phyloP scores from a whole-genome alignment of 1,140 invertebrate species.

The Telenomus remus region DNA sequence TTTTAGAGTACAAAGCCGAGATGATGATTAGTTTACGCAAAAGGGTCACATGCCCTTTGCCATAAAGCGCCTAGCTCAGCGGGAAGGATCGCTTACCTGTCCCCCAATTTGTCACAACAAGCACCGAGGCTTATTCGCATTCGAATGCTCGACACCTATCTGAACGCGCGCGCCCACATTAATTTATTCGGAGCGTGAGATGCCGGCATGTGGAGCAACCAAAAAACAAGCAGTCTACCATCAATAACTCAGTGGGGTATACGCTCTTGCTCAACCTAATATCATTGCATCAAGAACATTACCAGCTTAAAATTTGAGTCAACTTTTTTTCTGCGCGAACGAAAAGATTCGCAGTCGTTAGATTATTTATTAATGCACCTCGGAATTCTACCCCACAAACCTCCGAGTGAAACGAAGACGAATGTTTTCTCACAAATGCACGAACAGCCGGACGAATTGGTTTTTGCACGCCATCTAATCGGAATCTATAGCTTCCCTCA shows the following conservation, averaged over 20 bases:
- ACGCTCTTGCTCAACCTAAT: conserved; percentile 61
- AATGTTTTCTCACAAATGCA: conserved; percentile 55
- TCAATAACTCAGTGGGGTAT: conserved; percentile 70
- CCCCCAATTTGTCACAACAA: conserved; percentile 64
- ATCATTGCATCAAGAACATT: background rate
- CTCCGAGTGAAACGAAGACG: conserved; percentile 61
- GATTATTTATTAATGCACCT: conserved; percentile 52
- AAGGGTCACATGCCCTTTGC: conserved; percentile 48
- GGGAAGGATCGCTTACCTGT: conserved; percentile 62
- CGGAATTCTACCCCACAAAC: conserved; percentile 48
- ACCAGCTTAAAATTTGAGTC: background rate
- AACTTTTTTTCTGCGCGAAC: background rate
- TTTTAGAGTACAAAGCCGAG: conserved; percentile 25
- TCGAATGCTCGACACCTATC: conserved; percentile 63
- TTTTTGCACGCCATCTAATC: conserved; percentile 54
- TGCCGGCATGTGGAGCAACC: conserved; percentile 48
- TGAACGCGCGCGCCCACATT: conserved; percentile 63
- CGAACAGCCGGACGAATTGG: conserved; percentile 46
- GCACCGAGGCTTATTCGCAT: conserved; percentile 60
- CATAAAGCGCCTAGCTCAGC: conserved; percentile 38
- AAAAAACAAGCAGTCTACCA: conserved; percentile 67
- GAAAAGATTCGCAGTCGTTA: conserved; percentile 9
- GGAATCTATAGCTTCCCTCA: conserved; percentile 61
- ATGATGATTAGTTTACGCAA: conserved; percentile 49
- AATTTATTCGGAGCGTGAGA: conserved; percentile 63